These are phyloP conservation scores for Macquaria australasica DNA, from an alignment of 2,113 vertebrate species.

Conservation along the genomic window DNA sequence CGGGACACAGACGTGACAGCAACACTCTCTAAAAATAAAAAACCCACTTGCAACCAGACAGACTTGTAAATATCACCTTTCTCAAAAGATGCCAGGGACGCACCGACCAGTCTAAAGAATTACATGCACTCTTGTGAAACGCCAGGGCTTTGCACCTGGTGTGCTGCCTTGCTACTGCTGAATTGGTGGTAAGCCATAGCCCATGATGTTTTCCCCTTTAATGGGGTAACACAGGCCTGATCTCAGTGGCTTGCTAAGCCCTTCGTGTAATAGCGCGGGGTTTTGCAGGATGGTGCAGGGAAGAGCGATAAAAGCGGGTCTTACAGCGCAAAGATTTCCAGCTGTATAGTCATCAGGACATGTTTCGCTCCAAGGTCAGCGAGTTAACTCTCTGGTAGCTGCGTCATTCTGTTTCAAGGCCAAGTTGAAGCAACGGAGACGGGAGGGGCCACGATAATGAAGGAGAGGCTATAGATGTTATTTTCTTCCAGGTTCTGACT, in stretches of 20 bases:
- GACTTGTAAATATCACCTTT: slow-evolving; percentile 75
- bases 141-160: slow-evolving; percentile 76
- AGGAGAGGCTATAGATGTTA: slow-evolving; percentile 28
- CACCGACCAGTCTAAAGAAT: slow-evolving; percentile 37
- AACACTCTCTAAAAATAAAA: slow-evolving; percentile 55
- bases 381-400: slow-evolving; percentile 68
- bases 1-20: slow-evolving; percentile 16
- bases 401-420: slow-evolving; percentile 84
- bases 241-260: slow-evolving; percentile 52
- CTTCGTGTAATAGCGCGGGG: slow-evolving; percentile 16
- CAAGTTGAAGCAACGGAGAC: slow-evolving; percentile 72
- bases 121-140: slow-evolving; percentile 55
- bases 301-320: slow-evolving; percentile 41
- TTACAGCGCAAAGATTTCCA: slow-evolving; percentile 42
- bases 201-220: slow-evolving; percentile 51
- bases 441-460: slow-evolving; percentile 68
- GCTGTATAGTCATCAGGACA: slow-evolving; percentile 67
- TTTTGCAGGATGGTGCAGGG: slow-evolving; percentile 44
- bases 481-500: slow-evolving; percentile 47
- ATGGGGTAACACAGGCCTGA: slow-evolving; percentile 49
- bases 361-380: slow-evolving; percentile 73
- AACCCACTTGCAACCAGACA: slow-evolving; percentile 50
- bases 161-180: slow-evolving; percentile 61
- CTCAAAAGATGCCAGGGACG: slow-evolving; percentile 53
- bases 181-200: slow-evolving; percentile 55